phyloP scores from a whole-genome alignment of 2,888 invertebrate genomes.

The Sepioteuthis lessoniana region DNA sequence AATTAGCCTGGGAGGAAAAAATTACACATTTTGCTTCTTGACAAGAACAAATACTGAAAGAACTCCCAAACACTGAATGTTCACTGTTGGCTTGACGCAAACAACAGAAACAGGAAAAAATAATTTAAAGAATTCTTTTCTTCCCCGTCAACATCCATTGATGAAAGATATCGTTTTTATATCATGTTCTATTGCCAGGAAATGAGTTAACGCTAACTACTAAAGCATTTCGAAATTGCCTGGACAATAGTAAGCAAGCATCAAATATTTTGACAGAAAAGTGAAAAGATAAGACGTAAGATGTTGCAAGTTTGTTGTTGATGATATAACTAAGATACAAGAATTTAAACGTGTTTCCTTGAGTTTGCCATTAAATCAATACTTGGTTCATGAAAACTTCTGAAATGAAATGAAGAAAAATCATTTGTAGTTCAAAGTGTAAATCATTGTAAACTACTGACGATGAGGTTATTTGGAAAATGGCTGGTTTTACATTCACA shows the following conservation, averaged over 20 bases:
- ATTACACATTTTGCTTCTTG: not conserved
- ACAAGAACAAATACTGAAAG: not conserved
- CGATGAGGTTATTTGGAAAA: too few species aligned
- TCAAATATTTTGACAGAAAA: not conserved
- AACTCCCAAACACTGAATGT: not conserved
- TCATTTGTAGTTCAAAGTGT: too few species aligned
- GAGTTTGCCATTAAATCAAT: too few species aligned
- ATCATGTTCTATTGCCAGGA: not conserved
- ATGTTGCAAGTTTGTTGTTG: too few species aligned
- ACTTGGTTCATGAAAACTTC: too few species aligned
- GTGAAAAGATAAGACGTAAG: not conserved
- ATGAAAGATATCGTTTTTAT: slow-evolving; percentile 17
- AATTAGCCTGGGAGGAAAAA: not conserved
- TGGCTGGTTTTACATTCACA: too few species aligned
- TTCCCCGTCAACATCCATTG: not conserved
- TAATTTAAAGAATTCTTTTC: not conserved
- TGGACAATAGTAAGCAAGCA: not conserved
- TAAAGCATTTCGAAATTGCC: not conserved
- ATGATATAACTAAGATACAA: too few species aligned
- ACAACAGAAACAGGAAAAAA: not conserved
- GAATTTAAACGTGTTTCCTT: too few species aligned
- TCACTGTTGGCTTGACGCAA: not conserved
- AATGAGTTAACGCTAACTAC: not conserved
- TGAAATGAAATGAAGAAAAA: too few species aligned
- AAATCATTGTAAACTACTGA: too few species aligned